Percentiles rank a stretch among this genome's conserved stretches.
phyloP scores from a whole-genome alignment of 1,140 invertebrate species.

The Stegodyphus mimosarum region DNA sequence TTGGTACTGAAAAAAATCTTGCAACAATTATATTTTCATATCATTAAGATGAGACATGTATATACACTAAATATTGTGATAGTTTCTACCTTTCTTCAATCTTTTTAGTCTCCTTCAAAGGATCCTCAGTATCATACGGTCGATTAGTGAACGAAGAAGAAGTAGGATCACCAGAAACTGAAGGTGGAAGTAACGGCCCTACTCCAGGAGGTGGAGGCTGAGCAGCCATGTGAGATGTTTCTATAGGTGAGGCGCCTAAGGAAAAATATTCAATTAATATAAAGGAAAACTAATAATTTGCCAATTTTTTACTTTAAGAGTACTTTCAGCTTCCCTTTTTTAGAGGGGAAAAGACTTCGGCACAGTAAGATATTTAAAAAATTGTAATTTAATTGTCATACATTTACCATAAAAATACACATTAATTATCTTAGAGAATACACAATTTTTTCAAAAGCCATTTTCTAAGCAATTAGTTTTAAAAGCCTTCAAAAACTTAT shows the following conservation, averaged over 20 bases:
- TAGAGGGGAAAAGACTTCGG: no score
- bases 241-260: slow-evolving; percentile 51
- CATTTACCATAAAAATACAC: no score
- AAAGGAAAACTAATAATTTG: not conserved
- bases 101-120: slow-evolving; percentile 18
- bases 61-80: no score
- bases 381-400: no score
- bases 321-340: no score
- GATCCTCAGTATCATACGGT: slow-evolving; percentile 44
- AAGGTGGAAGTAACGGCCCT: slow-evolving; percentile 44
- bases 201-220: slow-evolving; percentile 62
- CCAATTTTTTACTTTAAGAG: slow-evolving; percentile 4
- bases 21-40: no score
- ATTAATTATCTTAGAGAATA: no score
- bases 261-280: not conserved
- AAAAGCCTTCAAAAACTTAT: no score
- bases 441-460: no score
- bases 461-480: no score
- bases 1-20: no score
- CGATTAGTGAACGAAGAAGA: slow-evolving; percentile 60
- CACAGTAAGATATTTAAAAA: not conserved
- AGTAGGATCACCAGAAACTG: slow-evolving; percentile 27
- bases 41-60: no score
- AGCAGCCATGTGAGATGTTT: slow-evolving; percentile 39
- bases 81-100: slow-evolving; percentile 17